Base-by-base conservation (phyloP, 92 coral and sea anemone genomes). In the Siderastrea radians region DNA sequence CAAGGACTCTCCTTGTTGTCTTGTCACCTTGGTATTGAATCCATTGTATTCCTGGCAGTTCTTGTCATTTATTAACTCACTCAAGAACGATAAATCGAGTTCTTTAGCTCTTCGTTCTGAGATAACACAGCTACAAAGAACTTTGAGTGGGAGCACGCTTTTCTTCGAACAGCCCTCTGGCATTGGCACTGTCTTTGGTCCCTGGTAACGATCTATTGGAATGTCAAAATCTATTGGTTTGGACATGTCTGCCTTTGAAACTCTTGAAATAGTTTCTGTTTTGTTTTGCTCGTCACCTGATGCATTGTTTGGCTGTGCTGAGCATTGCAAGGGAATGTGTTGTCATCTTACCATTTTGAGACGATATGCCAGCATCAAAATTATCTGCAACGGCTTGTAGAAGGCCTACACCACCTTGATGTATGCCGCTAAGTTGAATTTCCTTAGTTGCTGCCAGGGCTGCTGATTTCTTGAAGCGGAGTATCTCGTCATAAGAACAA, bases 371-470 rank as follows among this genome's bases (percentile, higher is more conserved):
- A 3, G 92, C 88, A 59, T 93, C 96, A 87, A 93, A 93, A 51
- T 90, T 90, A 68, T 93, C 94, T 64, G 94, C 96, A 54, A 93
- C 90, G 68, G 88, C 74, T 75, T 93, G 94, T 50, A 90, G 84
- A 61, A 93, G 87, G 0, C 90, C 92, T 14, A 19, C 1, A 80
- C 74, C 47, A 49, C 85, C 90, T 55, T 90, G 73, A 6, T 87
- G 3, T 1, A 93, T 90, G n/a, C 94, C 91, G 50, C 87, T 87
- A 1, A 91, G 92, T 72, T 83, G 74, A 3, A 79, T 78, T 13
- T 87, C 75, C 47, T 47, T 87, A 19, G 83, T 83, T 43, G 96
- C 90, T 54, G 92, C 94, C 74, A 84, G 60, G 17, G 94, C 94
- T 43, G 96, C 92, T 17, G 96, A 90, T 6, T 74, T 87, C 83